These are phyloP conservation scores for Melitaea cinxia DNA, from an alignment of 1,140 invertebrate species.

Conservation along the genomic window DNA sequence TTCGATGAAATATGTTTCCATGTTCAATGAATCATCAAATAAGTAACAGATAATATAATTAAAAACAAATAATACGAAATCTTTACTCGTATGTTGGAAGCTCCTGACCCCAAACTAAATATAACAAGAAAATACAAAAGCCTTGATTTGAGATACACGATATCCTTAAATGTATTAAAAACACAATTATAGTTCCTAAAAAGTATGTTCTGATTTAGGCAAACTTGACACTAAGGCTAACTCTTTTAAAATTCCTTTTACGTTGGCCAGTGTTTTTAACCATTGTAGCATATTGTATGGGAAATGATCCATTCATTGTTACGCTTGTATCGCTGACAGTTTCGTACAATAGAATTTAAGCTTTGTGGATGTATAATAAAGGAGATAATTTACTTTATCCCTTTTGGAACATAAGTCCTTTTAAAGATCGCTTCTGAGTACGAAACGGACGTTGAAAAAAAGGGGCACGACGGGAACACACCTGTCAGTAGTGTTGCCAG, in stretches of 20 bases:
- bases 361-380: conserved; percentile 35
- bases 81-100: conserved; percentile 1
- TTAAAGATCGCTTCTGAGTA: conserved; percentile 34
- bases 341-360: conserved; percentile 32
- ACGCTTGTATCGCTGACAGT: conserved; percentile 51
- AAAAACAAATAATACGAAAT: conserved; percentile 7
- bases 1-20: background rate
- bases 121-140: conserved; percentile 15
- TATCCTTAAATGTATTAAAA: conserved; percentile 41
- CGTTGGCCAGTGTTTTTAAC: conserved; percentile 52
- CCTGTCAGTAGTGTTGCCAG: conserved; percentile 80
- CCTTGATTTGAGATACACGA: conserved; percentile 30
- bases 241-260: conserved; percentile 50
- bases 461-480: conserved; percentile 79
- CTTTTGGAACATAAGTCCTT: conserved; percentile 43
- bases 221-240: conserved; percentile 25
- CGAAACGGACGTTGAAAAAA: conserved; percentile 79
- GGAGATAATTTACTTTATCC: conserved; percentile 21
- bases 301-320: conserved; percentile 79
- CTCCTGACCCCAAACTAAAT: conserved; percentile 10
- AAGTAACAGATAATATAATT: conserved; percentile 6
- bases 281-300: conserved; percentile 77
- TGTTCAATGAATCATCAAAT: conserved; percentile 1
- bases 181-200: conserved; percentile 16
- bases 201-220: background rate